These are phyloP conservation scores for Schizopygopsis malacanthus DNA, from an alignment of 2,797 vertebrate species.

Conservation along the genomic window DNA sequence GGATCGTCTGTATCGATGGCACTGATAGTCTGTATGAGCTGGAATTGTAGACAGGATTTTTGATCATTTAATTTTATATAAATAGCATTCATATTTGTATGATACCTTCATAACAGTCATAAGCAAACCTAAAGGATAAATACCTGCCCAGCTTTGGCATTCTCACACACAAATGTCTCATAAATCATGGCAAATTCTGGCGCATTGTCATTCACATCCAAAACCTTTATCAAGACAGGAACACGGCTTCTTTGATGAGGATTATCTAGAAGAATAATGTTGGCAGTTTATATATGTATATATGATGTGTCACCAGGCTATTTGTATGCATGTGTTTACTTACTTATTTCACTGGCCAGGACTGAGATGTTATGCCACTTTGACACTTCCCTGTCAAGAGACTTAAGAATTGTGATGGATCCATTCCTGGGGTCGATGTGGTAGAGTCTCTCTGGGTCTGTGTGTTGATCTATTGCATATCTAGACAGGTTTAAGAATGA, in stretches of 20 bases:
- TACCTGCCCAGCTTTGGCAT: constrained; percentile 87
- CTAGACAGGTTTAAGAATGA: constrained; percentile 63
- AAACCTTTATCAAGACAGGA: constrained; percentile 84
- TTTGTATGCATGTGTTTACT: constrained; percentile 61
- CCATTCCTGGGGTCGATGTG: constrained; percentile 84
- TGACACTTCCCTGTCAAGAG: constrained; percentile 83
- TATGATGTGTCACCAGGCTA: neutral
- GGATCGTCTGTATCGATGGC: constrained; percentile 88
- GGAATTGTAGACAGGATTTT: constrained; percentile 39
- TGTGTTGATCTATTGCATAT: constrained; percentile 83
- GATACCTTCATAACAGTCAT: neutral
- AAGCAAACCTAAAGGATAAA: neutral
- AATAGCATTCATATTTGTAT: neutral
- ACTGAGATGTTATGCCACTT: constrained; percentile 88
- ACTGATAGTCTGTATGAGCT: constrained; percentile 90
- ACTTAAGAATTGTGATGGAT: constrained; percentile 81
- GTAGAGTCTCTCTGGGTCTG: constrained; percentile 83
- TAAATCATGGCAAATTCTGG: constrained; percentile 88
- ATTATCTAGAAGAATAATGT: constrained; percentile 74
- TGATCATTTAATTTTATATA: neutral
- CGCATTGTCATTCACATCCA: constrained; percentile 90
- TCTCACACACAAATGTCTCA: constrained; percentile 90
- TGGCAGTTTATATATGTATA: neutral
- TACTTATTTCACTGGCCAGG: constrained; percentile 86
- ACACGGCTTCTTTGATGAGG: constrained; percentile 84